A percentile compares a stretch with the other conserved stretches of the same genome.
These are phyloP conservation scores for Holocentrus rufus DNA, from an alignment of 2,797 vertebrate genomes.

Conservation along the genomic window DNA sequence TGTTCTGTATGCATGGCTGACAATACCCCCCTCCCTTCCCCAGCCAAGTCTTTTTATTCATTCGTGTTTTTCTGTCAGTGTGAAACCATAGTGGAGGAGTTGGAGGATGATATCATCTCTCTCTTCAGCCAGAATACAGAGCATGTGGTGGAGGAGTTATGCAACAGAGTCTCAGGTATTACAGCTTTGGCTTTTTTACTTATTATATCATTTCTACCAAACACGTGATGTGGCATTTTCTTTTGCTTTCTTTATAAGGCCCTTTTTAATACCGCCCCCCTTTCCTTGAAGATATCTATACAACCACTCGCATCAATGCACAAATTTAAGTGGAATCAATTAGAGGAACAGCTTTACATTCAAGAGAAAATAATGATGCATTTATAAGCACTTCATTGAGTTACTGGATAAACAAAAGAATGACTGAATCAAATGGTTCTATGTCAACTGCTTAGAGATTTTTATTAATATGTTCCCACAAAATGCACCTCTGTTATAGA, in stretches of 20 bases:
- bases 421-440: too few relatives aligned
- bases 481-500: not conserved
- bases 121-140: slow-evolving; percentile 82
- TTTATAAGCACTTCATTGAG: not conserved
- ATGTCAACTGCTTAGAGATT: not conserved
- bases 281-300: not conserved
- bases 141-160: slow-evolving; percentile 85
- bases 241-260: slow-evolving; percentile 11
- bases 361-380: not conserved
- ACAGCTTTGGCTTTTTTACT: slow-evolving; percentile 27
- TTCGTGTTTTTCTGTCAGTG: slow-evolving; percentile 79
- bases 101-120: slow-evolving; percentile 89
- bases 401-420: not conserved
- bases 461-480: not conserved
- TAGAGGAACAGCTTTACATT: not conserved
- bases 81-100: slow-evolving; percentile 87
- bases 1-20: slow-evolving; percentile 6
- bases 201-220: not conserved
- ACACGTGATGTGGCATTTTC: slow-evolving; percentile 67
- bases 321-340: not conserved
- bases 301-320: not conserved
- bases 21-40: not conserved
- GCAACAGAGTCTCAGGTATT: slow-evolving; percentile 90
- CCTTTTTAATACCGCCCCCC: not conserved
- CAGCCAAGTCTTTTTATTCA: not conserved